phyloP scores from a whole-genome alignment of 1,140 invertebrate genomes.

The Whitmania pigra region DNA sequence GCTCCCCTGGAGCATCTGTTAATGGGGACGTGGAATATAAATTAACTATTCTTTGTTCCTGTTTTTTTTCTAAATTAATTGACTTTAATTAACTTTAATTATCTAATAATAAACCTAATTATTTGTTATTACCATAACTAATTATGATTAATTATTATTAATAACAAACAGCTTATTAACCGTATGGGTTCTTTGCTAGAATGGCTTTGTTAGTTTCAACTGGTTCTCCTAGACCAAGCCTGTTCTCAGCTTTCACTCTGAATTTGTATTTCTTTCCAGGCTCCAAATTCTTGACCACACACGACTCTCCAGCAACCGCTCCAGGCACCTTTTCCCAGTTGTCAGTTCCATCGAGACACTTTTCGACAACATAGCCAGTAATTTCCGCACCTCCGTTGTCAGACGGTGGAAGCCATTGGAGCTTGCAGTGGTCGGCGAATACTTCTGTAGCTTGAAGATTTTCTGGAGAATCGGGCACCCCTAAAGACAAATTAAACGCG shows the following conservation, averaged over 20 bases:
- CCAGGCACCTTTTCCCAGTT: constrained; percentile 79
- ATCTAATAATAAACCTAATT: too few relatives aligned
- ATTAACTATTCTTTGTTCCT: neutral
- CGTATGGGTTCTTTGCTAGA: constrained; percentile 85
- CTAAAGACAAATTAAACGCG: constrained; percentile 33
- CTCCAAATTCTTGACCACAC: constrained; percentile 76
- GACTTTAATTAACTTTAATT: too few relatives aligned
- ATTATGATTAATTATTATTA: too few relatives aligned
- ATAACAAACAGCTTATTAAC: constrained; percentile 49
- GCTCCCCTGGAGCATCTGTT: constrained; percentile 83
- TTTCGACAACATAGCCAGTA: constrained; percentile 85
- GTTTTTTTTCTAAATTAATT: too few relatives aligned
- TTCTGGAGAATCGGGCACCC: constrained; percentile 72
- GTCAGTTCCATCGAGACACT: constrained; percentile 68
- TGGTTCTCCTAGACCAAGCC: constrained; percentile 86
- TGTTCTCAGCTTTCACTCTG: constrained; percentile 87
- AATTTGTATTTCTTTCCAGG: constrained; percentile 91
- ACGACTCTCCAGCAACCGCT: constrained; percentile 70
- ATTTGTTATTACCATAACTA: neutral
- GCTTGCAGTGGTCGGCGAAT: constrained; percentile 72
- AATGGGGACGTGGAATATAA: neutral
- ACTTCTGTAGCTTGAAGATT: constrained; percentile 73
- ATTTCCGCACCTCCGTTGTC: constrained; percentile 92
- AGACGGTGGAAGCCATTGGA: constrained; percentile 83
- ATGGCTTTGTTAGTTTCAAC: constrained; percentile 75